Percentiles rank a stretch among this genome's conserved stretches.
Conservation (phyloP, 2,888 invertebrate species). For the Pinctada fucata region DNA sequence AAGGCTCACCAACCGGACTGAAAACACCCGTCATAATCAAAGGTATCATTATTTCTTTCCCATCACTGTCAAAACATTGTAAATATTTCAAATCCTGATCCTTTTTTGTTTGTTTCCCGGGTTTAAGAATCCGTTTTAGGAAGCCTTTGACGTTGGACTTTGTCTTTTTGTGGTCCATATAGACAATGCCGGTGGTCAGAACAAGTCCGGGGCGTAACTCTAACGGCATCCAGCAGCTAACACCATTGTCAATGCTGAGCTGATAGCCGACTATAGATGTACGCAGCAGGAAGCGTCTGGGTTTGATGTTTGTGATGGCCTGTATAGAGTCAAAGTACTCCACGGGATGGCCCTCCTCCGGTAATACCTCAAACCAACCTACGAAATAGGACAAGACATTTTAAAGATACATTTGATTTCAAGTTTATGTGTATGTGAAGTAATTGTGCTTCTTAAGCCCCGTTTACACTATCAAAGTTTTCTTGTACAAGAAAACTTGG, state of each 20-base stretch:
- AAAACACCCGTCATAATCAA: constrained; percentile 71
- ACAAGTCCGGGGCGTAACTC: constrained; percentile 68
- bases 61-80: constrained; percentile 66
- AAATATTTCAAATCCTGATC: constrained; percentile 70
- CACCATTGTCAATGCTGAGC: constrained; percentile 61
- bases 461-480: too few species aligned
- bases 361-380: constrained; percentile 72
- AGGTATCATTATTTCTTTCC: constrained; percentile 69
- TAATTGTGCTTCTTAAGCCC: too few species aligned
- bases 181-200: constrained; percentile 65
- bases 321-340: constrained; percentile 71
- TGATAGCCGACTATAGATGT: constrained; percentile 69
- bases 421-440: not conserved
- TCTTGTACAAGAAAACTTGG: too few species aligned
- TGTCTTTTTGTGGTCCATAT: constrained; percentile 69
- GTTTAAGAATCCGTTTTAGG: constrained; percentile 62
- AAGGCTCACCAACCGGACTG: constrained; percentile 68
- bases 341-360: constrained; percentile 70
- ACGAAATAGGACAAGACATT: constrained; percentile 32
- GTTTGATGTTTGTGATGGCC: constrained; percentile 65
- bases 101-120: constrained; percentile 56
- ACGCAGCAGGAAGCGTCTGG: constrained; percentile 66
- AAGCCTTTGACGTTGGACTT: constrained; percentile 60
- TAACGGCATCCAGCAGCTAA: constrained; percentile 65
- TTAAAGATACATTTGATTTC: not conserved